Percentiles rank a stretch among this genome's conserved stretches.
These are phyloP conservation scores for Cheirogaleus medius DNA, from an alignment of 2,113 vertebrate species.

Conservation along the genomic window DNA sequence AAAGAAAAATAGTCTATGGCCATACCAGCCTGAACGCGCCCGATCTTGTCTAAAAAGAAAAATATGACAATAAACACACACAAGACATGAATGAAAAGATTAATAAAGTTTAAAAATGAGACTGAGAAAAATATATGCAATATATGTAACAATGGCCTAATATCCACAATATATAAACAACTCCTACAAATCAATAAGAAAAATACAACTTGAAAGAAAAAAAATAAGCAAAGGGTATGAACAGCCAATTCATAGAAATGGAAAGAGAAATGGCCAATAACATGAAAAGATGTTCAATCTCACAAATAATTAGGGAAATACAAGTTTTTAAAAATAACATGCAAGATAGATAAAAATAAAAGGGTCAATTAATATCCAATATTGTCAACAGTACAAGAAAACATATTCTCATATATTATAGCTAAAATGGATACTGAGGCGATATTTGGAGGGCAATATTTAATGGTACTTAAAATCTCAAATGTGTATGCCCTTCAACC, in stretches of 20 bases:
- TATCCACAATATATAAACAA: constrained; percentile 4
- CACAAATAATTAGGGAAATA: background rate
- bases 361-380: background rate
- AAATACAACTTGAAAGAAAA: background rate
- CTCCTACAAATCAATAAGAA: background rate
- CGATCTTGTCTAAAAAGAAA: background rate
- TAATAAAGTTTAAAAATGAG: constrained; percentile 11
- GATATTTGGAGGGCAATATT: background rate
- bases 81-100: background rate
- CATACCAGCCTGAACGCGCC: too few relatives aligned
- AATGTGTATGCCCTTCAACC: background rate
- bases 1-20: background rate
- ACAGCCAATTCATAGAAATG: background rate
- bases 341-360: background rate
- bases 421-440: background rate
- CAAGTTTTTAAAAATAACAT: background rate
- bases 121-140: constrained; percentile 5
- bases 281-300: background rate
- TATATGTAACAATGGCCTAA: background rate
- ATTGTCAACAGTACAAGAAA: constrained; percentile 1
- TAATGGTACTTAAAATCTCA: constrained; percentile 10
- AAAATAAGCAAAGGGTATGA: background rate
- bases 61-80: background rate
- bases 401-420: background rate
- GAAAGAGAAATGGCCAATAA: background rate